Conservation (phyloP, 2,888 invertebrate species). For the Ellobium chinense region DNA sequence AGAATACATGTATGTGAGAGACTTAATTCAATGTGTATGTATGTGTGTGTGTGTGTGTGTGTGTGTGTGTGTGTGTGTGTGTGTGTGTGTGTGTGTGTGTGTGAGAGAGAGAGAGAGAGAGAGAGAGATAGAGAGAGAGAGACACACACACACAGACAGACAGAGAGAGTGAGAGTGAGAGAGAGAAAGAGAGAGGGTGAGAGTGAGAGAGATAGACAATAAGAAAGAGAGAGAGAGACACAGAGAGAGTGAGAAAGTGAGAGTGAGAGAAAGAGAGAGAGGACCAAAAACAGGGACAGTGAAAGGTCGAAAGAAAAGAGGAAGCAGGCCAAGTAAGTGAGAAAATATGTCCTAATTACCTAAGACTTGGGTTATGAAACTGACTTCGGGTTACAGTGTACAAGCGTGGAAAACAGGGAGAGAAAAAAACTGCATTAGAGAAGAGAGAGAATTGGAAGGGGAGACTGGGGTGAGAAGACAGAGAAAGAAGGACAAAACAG, state of each 20-base stretch:
- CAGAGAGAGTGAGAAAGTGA: too few relatives aligned
- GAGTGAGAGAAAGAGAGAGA: too few relatives aligned
- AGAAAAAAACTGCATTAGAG: too few relatives aligned
- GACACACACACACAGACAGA: constrained; percentile 19
- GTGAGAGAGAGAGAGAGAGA: not conserved
- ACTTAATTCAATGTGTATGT: not conserved
- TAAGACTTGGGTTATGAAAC: too few relatives aligned
- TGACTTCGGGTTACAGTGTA: too few relatives aligned
- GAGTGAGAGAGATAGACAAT: not conserved
- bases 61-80: not conserved
- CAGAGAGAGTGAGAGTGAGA: constrained; percentile 15
- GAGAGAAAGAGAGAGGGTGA: not conserved
- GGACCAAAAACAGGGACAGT: too few relatives aligned
- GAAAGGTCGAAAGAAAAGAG: too few relatives aligned
- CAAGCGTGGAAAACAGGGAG: too few relatives aligned
- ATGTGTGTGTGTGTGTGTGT: not conserved
- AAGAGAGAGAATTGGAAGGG: too few relatives aligned
- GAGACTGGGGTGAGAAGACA: not conserved
- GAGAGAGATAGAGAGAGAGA: constrained; percentile 25
- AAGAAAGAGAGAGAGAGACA: not conserved
- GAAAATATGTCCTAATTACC: too few relatives aligned
- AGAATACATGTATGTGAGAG: too few relatives aligned
- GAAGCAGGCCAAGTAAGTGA: too few relatives aligned
- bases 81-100: not conserved
- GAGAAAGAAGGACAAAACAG: not conserved